Evolutionary conservation across 2,797 vertebrate genomes (phyloP).

Genomic region (Amazona finschi): DNA sequence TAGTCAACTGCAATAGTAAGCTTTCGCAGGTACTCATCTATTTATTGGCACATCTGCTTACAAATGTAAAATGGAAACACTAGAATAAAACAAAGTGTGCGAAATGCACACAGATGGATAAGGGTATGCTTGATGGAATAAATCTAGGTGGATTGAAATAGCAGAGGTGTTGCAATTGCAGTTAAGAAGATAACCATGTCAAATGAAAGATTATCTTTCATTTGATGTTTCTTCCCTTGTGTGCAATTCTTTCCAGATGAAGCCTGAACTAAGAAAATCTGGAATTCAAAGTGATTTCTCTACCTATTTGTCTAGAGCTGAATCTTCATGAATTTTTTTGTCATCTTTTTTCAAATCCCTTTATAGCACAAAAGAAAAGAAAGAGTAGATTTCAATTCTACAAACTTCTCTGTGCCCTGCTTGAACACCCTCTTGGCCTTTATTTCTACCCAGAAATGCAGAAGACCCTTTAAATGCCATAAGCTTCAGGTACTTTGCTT

Average conservation of each 20-base stretch:
- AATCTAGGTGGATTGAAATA: constrained; percentile 33
- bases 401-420: background rate
- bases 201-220: constrained; percentile 40
- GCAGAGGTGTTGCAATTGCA: constrained; percentile 14
- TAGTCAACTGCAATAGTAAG: background rate
- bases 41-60: background rate
- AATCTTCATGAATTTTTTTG: background rate
- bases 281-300: constrained; percentile 40
- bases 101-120: constrained; percentile 1
- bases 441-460: background rate
- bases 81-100: background rate
- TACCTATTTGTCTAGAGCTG: background rate
- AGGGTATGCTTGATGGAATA: background rate
- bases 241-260: constrained; percentile 15
- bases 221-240: constrained; percentile 27
- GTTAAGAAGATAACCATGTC: constrained; percentile 22
- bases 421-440: background rate
- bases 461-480: background rate
- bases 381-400: background rate
- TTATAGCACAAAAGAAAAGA: background rate
- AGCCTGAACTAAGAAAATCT: constrained; percentile 18
- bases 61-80: background rate
- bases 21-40: background rate
- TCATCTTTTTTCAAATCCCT: background rate
- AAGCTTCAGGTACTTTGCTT: background rate